Percentiles rank a stretch among this genome's conserved stretches.
Conservation (phyloP, 1,140 invertebrate genomes). For the Radopholus similis region DNA sequence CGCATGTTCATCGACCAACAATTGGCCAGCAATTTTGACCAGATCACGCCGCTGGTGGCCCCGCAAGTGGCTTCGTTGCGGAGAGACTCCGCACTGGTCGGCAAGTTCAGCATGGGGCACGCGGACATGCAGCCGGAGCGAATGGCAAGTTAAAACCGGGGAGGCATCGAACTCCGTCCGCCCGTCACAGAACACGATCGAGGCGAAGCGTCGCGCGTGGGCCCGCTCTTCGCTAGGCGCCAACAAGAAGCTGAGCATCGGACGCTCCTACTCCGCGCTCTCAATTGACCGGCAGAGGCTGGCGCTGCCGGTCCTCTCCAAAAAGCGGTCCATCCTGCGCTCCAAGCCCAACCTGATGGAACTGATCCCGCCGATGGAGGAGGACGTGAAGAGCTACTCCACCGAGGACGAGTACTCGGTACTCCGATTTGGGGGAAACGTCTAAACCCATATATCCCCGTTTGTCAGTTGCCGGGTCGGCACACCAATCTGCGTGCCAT, state of each 20-base stretch:
- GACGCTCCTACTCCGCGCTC: conserved; percentile 54
- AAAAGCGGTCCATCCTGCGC: conserved; percentile 35
- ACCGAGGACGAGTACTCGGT: conserved; percentile 19
- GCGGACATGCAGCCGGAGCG: conserved; percentile 22
- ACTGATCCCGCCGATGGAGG: conserved; percentile 38
- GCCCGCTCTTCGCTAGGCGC: conserved; percentile 50
- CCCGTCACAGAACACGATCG: conserved; percentile 29
- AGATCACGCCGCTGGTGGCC: no score
- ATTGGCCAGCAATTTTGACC: conserved; percentile 29
- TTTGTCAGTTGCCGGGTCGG: conserved; percentile 42
- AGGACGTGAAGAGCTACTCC: conserved; percentile 28
- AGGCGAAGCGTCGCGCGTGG: conserved; percentile 51
- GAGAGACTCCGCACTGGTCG: conserved; percentile 15
- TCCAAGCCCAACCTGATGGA: conserved; percentile 46
- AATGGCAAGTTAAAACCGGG: background rate
- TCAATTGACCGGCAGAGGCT: conserved; percentile 50
- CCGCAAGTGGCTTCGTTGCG: background rate
- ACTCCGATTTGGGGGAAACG: conserved; percentile 8
- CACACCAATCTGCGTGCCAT: conserved; percentile 41
- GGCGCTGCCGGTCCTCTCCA: conserved; percentile 48
- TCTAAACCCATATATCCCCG: no score
- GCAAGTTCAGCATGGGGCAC: conserved; percentile 42
- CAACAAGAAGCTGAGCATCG: conserved; percentile 37
- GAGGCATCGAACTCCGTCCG: background rate
- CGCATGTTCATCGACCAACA: conserved; percentile 56